These are phyloP conservation scores for Manis pentadactyla DNA, from an alignment of 2,797 vertebrate genomes.

Conservation along the genomic window DNA sequence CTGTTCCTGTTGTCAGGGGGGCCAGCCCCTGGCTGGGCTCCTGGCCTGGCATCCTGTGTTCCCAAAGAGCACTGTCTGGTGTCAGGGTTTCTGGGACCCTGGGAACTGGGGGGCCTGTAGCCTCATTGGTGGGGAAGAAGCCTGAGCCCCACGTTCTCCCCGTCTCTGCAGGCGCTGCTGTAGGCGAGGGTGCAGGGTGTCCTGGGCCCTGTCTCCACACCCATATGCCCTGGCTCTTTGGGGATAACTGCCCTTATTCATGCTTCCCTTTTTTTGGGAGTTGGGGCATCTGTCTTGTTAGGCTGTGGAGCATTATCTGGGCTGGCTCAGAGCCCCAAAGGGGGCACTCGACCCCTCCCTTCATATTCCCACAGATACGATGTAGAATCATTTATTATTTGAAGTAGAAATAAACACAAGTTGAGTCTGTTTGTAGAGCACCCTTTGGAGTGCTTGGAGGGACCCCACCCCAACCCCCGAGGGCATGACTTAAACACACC, in stretches of 20 bases:
- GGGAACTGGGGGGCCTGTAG: neutral
- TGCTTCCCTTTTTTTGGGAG: neutral
- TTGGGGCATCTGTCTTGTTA: neutral
- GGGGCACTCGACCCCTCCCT: neutral
- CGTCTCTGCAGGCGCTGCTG: too few species aligned
- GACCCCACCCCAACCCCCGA: neutral
- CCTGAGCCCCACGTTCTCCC: too few species aligned
- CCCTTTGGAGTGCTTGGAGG: neutral
- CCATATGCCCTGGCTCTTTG: neutral
- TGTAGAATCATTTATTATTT: neutral
- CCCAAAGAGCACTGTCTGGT: neutral
- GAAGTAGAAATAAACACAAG: neutral
- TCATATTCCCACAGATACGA: fast-evolving
- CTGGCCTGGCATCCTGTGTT: fast-evolving
- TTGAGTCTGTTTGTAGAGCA: neutral
- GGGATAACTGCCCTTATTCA: neutral
- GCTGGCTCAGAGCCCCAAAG: neutral
- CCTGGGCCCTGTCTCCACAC: neutral
- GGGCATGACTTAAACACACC: neutral
- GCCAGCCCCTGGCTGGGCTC: neutral
- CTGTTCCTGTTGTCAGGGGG: neutral
- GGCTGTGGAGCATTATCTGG: neutral
- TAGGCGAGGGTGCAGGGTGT: fast-evolving
- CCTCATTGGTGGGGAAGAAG: neutral
- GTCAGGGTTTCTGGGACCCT: neutral